Percentiles rank a stretch among this genome's conserved stretches.
Conservation (phyloP, 2,888 invertebrate species). For the Psococerastis gibbosa region DNA sequence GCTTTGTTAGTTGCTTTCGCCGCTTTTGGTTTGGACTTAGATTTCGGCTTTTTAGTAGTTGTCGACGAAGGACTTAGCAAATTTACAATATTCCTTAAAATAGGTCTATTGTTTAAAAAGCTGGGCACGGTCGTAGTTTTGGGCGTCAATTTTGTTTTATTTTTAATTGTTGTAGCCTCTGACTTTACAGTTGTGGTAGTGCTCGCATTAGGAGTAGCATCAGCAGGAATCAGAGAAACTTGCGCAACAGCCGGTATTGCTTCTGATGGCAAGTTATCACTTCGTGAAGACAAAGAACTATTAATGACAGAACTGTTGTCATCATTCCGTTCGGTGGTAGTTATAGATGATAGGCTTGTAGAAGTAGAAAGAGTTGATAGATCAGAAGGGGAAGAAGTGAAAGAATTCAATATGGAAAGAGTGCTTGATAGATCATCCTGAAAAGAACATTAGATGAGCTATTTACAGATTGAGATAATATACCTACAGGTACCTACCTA, state of each 20-base stretch:
- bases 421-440: constrained; percentile 7
- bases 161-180: neutral
- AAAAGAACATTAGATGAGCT: constrained; percentile 1
- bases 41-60: constrained; percentile 13
- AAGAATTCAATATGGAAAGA: constrained; percentile 4
- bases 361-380: constrained; percentile 3
- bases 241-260: constrained; percentile 17
- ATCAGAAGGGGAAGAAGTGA: constrained; percentile 5
- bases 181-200: constrained; percentile 4
- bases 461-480: constrained; percentile 9
- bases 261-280: constrained; percentile 14
- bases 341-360: neutral
- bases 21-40: constrained; percentile 21
- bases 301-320: neutral
- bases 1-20: constrained; percentile 13
- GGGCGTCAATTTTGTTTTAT: constrained; percentile 10
- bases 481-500: too few relatives aligned
- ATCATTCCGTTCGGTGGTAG: neutral
- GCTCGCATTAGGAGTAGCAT: constrained; percentile 17
- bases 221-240: constrained; percentile 12
- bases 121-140: constrained; percentile 7
- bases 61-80: constrained; percentile 12
- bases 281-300: constrained; percentile 4
- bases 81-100: neutral
- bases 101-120: constrained; percentile 6